These are phyloP conservation scores for Galerucella nymphaeae DNA, from an alignment of 2,888 invertebrate species.

Conservation along the genomic window DNA sequence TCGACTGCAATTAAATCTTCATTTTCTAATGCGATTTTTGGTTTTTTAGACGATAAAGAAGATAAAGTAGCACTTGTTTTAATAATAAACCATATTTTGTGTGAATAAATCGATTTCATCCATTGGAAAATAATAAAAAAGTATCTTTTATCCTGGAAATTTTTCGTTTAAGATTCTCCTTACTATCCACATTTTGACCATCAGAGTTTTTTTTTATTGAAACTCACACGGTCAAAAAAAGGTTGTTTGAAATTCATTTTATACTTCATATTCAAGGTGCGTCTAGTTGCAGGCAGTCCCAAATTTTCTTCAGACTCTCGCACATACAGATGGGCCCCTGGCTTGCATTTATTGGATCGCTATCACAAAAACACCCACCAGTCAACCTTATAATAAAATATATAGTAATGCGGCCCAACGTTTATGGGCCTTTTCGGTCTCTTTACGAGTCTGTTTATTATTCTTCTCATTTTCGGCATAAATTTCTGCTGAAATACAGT, in stretches of 20 bases:
- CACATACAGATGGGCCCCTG: constrained; percentile 32
- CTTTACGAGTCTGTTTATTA: constrained; percentile 37
- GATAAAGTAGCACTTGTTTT: too few species aligned
- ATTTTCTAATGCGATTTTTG: too few species aligned
- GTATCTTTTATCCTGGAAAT: background rate
- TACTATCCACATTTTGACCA: constrained; percentile 18
- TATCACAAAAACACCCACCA: constrained; percentile 36
- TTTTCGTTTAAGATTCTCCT: constrained; percentile 9
- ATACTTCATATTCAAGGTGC: constrained; percentile 42
- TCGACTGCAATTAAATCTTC: too few species aligned
- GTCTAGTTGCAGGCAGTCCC: constrained; percentile 29
- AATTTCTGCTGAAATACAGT: constrained; percentile 23
- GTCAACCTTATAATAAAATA: constrained; percentile 42
- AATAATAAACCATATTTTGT: too few species aligned
- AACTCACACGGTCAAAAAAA: constrained; percentile 25
- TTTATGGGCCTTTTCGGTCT: constrained; percentile 38
- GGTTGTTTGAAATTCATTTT: constrained; percentile 36
- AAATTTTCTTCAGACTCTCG: constrained; percentile 37
- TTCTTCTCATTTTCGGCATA: constrained; percentile 37
- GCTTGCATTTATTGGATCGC: constrained; percentile 41
- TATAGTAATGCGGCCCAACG: constrained; percentile 40
- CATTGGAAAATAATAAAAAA: background rate
- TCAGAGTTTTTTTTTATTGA: constrained; percentile 29
- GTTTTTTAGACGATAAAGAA: too few species aligned
- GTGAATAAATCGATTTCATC: background rate